Percentiles rank a stretch among this genome's conserved stretches.
These are phyloP conservation scores for Spilogale gracilis DNA, from an alignment of 2,113 vertebrate genomes.

Conservation along the genomic window DNA sequence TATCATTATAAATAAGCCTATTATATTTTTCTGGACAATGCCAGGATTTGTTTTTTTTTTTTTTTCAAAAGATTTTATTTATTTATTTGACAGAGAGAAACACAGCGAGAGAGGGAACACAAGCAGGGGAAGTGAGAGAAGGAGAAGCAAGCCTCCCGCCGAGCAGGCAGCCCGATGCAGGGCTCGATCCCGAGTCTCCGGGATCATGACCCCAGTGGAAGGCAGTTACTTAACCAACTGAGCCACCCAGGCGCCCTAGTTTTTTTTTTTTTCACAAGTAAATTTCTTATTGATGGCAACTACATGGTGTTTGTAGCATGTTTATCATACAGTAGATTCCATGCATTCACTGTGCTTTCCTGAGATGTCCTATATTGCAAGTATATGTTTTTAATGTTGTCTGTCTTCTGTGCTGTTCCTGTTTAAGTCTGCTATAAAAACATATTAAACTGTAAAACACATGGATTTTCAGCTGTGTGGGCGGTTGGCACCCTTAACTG, in stretches of 20 bases:
- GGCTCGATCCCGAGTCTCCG: too few species aligned
- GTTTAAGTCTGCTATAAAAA: conserved; percentile 94
- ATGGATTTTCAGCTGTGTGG: background rate
- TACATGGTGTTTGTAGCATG: conserved; percentile 92
- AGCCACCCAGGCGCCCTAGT: too few species aligned
- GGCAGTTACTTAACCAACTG: too few species aligned
- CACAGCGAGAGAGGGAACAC: too few species aligned
- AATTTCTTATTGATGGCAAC: conserved; percentile 91
- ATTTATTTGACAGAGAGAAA: too few species aligned
- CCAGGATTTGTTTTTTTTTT: conserved; percentile 93
- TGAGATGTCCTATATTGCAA: conserved; percentile 92
- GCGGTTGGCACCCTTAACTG: background rate
- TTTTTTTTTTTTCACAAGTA: conserved; percentile 90
- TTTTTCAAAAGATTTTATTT: conserved; percentile 8
- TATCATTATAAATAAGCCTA: conserved; percentile 91
- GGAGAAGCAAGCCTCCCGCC: too few species aligned
- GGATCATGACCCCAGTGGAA: too few species aligned
- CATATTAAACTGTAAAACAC: conserved; percentile 88
- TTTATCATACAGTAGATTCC: conserved; percentile 91
- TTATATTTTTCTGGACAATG: conserved; percentile 91
- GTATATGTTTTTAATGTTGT: conserved; percentile 93
- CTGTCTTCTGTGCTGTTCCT: conserved; percentile 93
- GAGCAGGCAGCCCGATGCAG: too few species aligned
- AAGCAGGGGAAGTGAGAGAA: too few species aligned
- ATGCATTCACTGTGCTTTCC: conserved; percentile 91